Base-by-base conservation (phyloP, 1,140 invertebrate species). In the Campoletis sonorensis region DNA sequence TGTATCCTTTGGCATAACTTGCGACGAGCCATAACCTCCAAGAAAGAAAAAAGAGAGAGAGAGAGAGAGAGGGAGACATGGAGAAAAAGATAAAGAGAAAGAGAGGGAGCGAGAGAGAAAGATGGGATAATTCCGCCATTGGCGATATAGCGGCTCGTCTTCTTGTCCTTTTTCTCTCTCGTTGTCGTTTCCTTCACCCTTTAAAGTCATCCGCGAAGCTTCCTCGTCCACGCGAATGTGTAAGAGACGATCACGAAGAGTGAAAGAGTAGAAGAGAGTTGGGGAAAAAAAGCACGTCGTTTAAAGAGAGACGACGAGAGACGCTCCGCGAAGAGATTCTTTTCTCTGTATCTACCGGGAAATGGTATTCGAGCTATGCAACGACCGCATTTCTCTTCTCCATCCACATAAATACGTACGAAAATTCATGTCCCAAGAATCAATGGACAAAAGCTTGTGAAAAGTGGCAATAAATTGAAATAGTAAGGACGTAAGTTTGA, bases 351-450 rank as follows among this genome's bases (percentile, higher is more conserved):
- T 37, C 72, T 82, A 79, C 77, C 30, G 75, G 73, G 81, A 82
- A 82, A 82, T 79, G 81, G 81, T 70, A 73, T 73, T 80, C 64
- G 79, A 40, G 58, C 79, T 70, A 82, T 81, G 82, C 79, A 85
- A 40, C 40, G 40, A 45, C 72, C 68, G 68, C 27, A 18, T 18
- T 51, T 27, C 37, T 51, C 78, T 40, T 73, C 49, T 75, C 30
- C 27, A 54, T 61, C 45, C 70, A 40, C 54, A 33, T 37, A 75
- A 45, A 45, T 45, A 45, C 40, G 40, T 45, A 45, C 40, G 40
- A 45, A 45, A 45, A 45, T 45, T 45, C 40, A 45, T 13, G 40
- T 45, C 8, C 8, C 3, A 67, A 80, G 79, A 80, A 84, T 85
- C 81, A 4, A 1, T 4, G 15, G 61, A 51, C 85, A 85, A 85